Percentiles rank a stretch among this genome's conserved stretches.
Evolutionary conservation across 2,113 vertebrate species (phyloP).

Genomic region (Amphiprion percula): DNA sequence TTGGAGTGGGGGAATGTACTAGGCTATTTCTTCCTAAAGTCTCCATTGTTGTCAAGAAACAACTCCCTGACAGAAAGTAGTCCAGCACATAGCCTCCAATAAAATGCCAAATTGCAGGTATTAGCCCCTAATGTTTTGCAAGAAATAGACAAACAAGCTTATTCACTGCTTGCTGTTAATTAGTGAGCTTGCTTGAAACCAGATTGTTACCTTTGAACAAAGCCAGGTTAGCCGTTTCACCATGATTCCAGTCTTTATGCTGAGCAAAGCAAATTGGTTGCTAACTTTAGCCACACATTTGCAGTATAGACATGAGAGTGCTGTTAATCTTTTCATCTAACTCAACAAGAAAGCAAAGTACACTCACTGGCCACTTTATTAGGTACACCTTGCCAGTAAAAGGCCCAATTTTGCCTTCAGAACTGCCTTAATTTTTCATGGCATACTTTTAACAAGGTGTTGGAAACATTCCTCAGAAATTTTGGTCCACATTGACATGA

Average conservation of each 20-base stretch:
- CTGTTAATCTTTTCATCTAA: not conserved
- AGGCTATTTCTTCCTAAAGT: no score
- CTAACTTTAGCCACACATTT: not conserved
- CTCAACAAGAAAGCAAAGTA: not conserved
- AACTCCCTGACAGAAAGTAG: no score
- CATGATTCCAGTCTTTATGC: not conserved
- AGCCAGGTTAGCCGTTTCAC: no score
- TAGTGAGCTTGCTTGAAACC: not conserved
- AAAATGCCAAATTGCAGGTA: not conserved
- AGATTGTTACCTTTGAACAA: not conserved
- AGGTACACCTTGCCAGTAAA: no score
- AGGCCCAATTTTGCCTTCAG: no score
- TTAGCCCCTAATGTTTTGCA: not conserved
- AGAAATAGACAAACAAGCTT: not conserved
- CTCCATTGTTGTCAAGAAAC: no score
- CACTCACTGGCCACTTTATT: no score
- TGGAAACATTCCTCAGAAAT: no score
- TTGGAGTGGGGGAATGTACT: no score
- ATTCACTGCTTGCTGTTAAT: not conserved
- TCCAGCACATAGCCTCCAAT: not conserved
- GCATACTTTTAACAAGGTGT: no score
- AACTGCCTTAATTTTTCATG: no score
- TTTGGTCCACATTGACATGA: no score
- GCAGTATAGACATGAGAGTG: not conserved
- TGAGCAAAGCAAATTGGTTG: not conserved